Evolutionary conservation across 2,113 vertebrate genomes (phyloP).

Genomic region (Salvelinus namaycush): DNA sequence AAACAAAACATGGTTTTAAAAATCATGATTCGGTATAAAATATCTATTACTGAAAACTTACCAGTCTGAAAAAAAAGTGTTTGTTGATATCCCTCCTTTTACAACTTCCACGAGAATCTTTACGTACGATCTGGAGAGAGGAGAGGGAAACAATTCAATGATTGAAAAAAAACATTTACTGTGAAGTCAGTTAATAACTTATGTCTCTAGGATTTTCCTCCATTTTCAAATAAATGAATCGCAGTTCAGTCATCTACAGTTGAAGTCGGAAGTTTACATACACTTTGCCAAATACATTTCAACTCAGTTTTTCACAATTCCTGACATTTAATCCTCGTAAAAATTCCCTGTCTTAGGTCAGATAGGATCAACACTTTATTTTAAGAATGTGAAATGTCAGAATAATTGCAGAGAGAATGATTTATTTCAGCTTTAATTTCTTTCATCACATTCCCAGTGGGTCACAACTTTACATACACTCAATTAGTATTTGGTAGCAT

Average conservation of each 20-base stretch:
- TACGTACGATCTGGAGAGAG: slow-evolving; percentile 46
- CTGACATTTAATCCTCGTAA: no score
- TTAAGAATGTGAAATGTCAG: no score
- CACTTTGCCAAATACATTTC: no score
- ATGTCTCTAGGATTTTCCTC: neutral
- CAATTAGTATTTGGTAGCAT: no score
- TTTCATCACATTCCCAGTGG: no score
- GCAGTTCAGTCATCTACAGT: neutral
- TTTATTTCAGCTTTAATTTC: no score
- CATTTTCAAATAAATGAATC: neutral
- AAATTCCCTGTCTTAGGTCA: no score
- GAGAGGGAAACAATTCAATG: slow-evolving; percentile 9
- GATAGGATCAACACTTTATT: no score
- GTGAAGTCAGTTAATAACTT: neutral
- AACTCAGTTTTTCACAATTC: no score
- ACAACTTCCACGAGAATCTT: slow-evolving; percentile 38
- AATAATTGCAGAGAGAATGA: no score
- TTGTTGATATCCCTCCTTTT: slow-evolving; percentile 33
- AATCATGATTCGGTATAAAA: neutral
- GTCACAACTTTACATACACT: no score
- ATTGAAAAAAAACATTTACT: neutral
- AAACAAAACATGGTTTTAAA: neutral
- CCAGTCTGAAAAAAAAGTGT: slow-evolving; percentile 41
- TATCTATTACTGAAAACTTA: slow-evolving; percentile 19
- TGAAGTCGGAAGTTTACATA: no score